phyloP scores from a whole-genome alignment of 64 coral and sea anemone species.

The Montipora foliosa region DNA sequence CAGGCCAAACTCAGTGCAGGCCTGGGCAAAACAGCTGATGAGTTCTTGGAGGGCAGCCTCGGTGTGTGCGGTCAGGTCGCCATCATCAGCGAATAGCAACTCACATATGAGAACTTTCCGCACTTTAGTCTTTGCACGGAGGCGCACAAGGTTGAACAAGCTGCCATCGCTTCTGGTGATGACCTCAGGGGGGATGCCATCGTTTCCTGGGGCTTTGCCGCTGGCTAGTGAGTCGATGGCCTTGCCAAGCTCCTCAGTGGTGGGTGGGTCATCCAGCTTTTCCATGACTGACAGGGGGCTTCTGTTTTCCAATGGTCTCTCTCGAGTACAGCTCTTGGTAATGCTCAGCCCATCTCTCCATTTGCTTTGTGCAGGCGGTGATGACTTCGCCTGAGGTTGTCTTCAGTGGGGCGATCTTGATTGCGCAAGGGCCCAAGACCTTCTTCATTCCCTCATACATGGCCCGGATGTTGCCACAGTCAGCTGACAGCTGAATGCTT shows the following conservation, averaged over 20 bases:
- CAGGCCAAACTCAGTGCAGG: conserved; percentile 11
- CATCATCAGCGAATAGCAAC: conserved; percentile 29
- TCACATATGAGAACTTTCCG: not conserved
- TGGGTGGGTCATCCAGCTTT: conserved; percentile 33
- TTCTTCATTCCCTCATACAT: conserved; percentile 38
- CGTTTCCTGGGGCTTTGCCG: conserved; percentile 25
- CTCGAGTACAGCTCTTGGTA: conserved; percentile 43
- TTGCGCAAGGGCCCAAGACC: conserved; percentile 12
- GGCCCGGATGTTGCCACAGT: conserved; percentile 23
- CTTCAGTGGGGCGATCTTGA: conserved; percentile 15
- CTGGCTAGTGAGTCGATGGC: conserved; percentile 26
- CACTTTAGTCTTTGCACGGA: not conserved
- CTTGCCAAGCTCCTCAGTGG: conserved; percentile 2
- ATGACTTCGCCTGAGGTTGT: conserved; percentile 5
- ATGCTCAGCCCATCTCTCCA: conserved; percentile 32
- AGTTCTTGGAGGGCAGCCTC: not conserved
- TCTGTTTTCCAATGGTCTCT: not conserved
- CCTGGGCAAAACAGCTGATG: not conserved
- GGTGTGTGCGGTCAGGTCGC: not conserved
- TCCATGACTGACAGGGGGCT: conserved; percentile 23
- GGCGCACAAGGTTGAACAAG: not conserved
- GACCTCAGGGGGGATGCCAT: conserved; percentile 40
- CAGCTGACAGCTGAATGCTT: conserved; percentile 3
- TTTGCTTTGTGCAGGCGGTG: not conserved
- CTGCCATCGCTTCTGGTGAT: conserved; percentile 12